Percentiles rank a stretch among this genome's conserved stretches.
phyloP scores from a whole-genome alignment of 2,113 vertebrate genomes.

The Labrus mixtus region DNA sequence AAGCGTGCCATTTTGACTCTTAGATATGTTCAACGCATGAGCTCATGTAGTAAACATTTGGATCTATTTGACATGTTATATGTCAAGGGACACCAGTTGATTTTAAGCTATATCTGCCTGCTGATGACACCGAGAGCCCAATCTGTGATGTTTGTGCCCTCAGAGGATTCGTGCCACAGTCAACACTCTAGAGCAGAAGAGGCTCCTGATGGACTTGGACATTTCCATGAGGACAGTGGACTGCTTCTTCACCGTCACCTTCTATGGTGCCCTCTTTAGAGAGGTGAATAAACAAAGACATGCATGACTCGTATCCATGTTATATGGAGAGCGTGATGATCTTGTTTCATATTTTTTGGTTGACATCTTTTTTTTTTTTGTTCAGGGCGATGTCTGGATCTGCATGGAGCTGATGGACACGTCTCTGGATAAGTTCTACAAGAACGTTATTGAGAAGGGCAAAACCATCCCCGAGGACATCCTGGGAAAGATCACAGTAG shows the following conservation, averaged over 20 bases:
- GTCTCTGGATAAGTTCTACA: slow-evolving; percentile 99
- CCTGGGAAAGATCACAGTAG: slow-evolving; percentile 97
- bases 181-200: slow-evolving; percentile 98
- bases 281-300: slow-evolving; percentile 84
- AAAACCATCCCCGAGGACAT: slow-evolving; percentile 97
- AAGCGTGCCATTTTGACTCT: slow-evolving; percentile 35
- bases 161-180: slow-evolving; percentile 97
- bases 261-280: slow-evolving; percentile 98
- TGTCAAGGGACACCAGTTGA: background rate
- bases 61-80: slow-evolving; percentile 1
- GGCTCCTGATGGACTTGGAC: slow-evolving; percentile 98
- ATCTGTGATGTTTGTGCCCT: slow-evolving; percentile 32
- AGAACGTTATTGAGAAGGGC: slow-evolving; percentile 95
- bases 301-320: background rate
- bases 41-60: slow-evolving; percentile 27
- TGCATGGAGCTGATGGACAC: slow-evolving; percentile 99
- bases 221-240: slow-evolving; percentile 99
- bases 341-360: background rate
- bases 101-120: background rate
- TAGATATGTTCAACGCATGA: slow-evolving; percentile 23
- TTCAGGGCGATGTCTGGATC: slow-evolving; percentile 98
- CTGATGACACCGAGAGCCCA: slow-evolving; percentile 11
- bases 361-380: background rate
- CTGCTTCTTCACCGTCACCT: slow-evolving; percentile 97
- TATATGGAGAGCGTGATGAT: background rate